These are phyloP conservation scores for Channa maculata DNA, from an alignment of 2,113 vertebrate species.

Conservation along the genomic window DNA sequence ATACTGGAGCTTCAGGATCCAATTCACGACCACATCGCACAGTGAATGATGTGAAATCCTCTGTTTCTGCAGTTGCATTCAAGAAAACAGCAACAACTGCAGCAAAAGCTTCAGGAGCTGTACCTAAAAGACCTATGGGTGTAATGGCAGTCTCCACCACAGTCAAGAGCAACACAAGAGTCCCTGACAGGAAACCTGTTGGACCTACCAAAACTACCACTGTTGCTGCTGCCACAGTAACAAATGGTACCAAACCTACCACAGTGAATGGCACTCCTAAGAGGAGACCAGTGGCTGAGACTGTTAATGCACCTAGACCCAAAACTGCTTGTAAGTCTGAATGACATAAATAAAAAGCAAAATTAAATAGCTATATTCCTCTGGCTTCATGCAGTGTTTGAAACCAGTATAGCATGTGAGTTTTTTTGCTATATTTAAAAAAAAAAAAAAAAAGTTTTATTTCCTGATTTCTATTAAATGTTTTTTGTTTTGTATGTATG, in stretches of 20 bases:
- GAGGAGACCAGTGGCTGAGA: slow-evolving; percentile 52
- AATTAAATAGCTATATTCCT: too few species aligned
- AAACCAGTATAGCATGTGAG: not conserved
- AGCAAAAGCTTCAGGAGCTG: slow-evolving; percentile 26
- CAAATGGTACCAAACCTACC: slow-evolving; percentile 61
- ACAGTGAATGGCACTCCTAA: slow-evolving; percentile 26
- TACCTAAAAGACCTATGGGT: slow-evolving; percentile 57
- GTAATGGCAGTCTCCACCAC: slow-evolving; percentile 27
- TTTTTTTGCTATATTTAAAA: too few species aligned
- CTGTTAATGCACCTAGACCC: slow-evolving; percentile 58
- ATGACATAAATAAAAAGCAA: too few species aligned
- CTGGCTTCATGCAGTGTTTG: not conserved
- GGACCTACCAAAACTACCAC: slow-evolving; percentile 48
- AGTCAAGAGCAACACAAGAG: slow-evolving; percentile 56
- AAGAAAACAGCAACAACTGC: slow-evolving; percentile 6
- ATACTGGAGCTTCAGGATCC: slow-evolving; percentile 35
- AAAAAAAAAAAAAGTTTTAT: not conserved
- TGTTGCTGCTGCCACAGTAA: slow-evolving; percentile 36
- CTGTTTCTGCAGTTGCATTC: slow-evolving; percentile 9
- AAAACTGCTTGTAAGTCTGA: slow-evolving; percentile 72
- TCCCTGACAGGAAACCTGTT: slow-evolving; percentile 69
- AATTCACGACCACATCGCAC: slow-evolving; percentile 48
- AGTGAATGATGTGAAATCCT: slow-evolving; percentile 49
- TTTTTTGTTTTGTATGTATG: slow-evolving; percentile 1
- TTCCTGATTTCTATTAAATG: not conserved